A percentile compares a stretch with the other conserved stretches of the same genome.
phyloP scores from a whole-genome alignment of 2,113 vertebrate species.

The Alectura lathami region DNA sequence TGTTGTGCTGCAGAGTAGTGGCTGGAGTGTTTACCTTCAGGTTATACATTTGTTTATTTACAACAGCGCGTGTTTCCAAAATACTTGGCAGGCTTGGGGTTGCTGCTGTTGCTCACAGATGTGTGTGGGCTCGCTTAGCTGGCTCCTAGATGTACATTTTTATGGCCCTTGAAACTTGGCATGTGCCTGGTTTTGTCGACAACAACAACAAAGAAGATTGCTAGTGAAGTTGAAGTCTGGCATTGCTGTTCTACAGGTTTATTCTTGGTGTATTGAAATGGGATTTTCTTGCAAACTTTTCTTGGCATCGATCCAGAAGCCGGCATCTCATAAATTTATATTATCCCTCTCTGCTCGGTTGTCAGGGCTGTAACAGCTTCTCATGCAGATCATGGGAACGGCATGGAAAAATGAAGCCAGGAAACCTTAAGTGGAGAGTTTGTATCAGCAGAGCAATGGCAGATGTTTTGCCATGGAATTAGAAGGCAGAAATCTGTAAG shows the following conservation, averaged over 20 bases:
- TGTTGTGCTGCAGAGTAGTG: accelerated
- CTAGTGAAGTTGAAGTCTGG: constrained; percentile 25
- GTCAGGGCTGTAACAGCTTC: not conserved
- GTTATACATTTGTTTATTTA: not conserved
- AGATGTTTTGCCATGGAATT: not conserved
- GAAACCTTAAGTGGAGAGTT: not conserved
- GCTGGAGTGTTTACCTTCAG: not conserved
- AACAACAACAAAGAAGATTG: not conserved
- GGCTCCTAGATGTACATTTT: not conserved
- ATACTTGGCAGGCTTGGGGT: not conserved
- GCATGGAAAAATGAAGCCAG: not conserved
- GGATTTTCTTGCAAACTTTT: constrained; percentile 33
- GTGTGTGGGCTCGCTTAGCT: not conserved
- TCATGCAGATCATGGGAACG: accelerated
- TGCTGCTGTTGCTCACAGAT: not conserved
- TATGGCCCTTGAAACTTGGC: constrained; percentile 51
- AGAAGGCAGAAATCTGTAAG: not conserved
- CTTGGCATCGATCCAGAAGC: not conserved
- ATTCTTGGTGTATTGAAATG: not conserved
- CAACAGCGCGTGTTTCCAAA: not conserved
- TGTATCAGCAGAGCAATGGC: not conserved
- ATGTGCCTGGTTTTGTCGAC: not conserved
- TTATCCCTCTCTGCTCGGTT: not conserved
- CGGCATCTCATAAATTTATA: constrained; percentile 22
- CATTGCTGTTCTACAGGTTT: not conserved